phyloP scores from a whole-genome alignment of 23 tunicate species.

The Corella eumyota region DNA sequence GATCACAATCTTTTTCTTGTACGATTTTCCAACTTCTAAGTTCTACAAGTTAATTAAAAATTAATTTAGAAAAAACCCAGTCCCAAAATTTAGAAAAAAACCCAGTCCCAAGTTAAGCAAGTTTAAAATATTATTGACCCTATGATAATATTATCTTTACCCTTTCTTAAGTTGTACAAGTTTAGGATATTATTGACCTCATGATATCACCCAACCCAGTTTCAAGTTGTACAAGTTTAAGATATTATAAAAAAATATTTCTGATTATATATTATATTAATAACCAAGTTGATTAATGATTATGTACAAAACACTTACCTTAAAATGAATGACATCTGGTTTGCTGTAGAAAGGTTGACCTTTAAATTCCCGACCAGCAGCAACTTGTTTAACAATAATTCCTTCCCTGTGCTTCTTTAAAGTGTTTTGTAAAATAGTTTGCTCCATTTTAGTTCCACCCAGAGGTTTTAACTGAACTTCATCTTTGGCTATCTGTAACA shows the following conservation, averaged over 20 bases:
- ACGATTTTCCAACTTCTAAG: constrained; percentile 68
- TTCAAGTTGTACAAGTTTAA: no score
- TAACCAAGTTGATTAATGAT: no score
- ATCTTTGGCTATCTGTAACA: constrained; percentile 39
- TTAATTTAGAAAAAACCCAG: neutral
- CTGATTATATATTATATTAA: no score
- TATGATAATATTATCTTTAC: no score
- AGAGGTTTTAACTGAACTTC: constrained; percentile 32
- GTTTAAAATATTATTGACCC: no score
- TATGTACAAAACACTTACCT: no score
- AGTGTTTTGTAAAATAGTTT: constrained; percentile 39
- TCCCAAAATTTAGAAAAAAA: neutral
- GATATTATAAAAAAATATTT: no score
- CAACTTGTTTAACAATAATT: constrained; percentile 63
- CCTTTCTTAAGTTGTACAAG: no score
- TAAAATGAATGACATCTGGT: constrained; percentile 79
- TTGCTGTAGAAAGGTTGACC: constrained; percentile 92
- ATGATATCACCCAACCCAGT: no score
- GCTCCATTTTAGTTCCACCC: constrained; percentile 85
- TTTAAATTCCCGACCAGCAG: constrained; percentile 89
- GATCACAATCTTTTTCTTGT: constrained; percentile 75
- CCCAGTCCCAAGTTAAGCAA: neutral
- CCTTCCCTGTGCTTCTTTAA: constrained; percentile 48
- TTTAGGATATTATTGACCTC: no score
- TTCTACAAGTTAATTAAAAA: constrained; percentile 18